Evolutionary conservation across 2,113 vertebrate genomes (phyloP).

Genomic region (Mormyrus iriodes): DNA sequence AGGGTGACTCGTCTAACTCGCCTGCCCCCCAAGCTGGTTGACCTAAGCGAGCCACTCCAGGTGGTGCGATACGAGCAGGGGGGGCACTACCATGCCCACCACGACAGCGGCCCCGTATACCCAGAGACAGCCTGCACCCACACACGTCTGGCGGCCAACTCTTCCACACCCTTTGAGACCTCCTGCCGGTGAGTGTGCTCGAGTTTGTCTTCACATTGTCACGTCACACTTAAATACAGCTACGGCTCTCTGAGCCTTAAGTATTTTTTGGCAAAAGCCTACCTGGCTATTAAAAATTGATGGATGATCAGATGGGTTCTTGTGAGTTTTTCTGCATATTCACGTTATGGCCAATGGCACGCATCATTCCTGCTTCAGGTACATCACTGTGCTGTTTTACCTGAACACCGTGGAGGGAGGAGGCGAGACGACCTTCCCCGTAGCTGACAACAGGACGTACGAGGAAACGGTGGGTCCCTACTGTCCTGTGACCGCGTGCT

Average conservation of each 20-base stretch:
- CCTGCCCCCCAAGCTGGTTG: conserved; percentile 77
- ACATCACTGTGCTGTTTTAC: conserved; percentile 96
- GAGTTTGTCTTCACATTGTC: background rate
- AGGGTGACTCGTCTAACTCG: conserved; percentile 85
- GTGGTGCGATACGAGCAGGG: conserved; percentile 83
- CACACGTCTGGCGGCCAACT: conserved; percentile 80
- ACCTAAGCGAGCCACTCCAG: conserved; percentile 88
- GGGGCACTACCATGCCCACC: conserved; percentile 86
- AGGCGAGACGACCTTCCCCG: conserved; percentile 94
- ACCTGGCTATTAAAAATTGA: background rate
- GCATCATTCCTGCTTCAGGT: conserved; percentile 63
- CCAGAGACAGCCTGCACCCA: conserved; percentile 81
- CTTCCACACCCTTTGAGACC: conserved; percentile 75
- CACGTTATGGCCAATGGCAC: conserved; percentile 36
- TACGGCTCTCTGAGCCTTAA: background rate
- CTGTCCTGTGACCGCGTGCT: background rate
- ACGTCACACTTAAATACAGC: background rate
- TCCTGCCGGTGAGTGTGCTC: conserved; percentile 72
- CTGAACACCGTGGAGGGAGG: conserved; percentile 96
- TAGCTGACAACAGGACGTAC: conserved; percentile 96
- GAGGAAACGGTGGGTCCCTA: conserved; percentile 80
- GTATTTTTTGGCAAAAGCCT: background rate
- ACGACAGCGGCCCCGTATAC: conserved; percentile 82
- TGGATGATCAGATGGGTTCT: conserved; percentile 18
- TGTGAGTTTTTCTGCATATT: background rate